phyloP scores from a whole-genome alignment of 2,113 vertebrate species.

The Platichthys stellatus region DNA sequence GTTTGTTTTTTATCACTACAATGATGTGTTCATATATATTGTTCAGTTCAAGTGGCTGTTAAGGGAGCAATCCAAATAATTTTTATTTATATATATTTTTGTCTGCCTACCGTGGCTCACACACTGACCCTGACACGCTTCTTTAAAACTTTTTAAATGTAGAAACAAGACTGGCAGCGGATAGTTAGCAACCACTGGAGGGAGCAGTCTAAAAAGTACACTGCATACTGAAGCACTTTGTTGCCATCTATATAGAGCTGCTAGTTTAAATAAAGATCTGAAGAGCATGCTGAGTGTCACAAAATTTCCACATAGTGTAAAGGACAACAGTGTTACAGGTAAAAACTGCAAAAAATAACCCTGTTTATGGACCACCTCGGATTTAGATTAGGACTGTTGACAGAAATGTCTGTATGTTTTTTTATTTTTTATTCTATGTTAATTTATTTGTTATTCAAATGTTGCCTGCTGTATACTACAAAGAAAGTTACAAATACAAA shows the following conservation, averaged over 20 bases:
- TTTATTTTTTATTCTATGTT: conserved; percentile 66
- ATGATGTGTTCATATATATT: conserved; percentile 41
- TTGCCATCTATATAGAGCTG: conserved; percentile 41
- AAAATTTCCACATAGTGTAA: conserved; percentile 45
- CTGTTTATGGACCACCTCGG: conserved; percentile 51
- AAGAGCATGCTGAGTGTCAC: conserved; percentile 59
- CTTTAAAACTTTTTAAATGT: conserved; percentile 43
- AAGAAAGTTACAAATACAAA: conserved; percentile 65
- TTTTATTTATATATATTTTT: conserved; percentile 48
- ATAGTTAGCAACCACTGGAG: conserved; percentile 37
- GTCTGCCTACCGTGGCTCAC: conserved; percentile 31
- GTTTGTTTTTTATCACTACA: conserved; percentile 50
- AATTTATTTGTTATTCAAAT: conserved; percentile 71
- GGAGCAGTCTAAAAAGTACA: conserved; percentile 32
- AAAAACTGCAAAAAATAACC: conserved; percentile 46
- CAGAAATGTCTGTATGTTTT: conserved; percentile 67
- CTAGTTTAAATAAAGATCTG: conserved; percentile 28
- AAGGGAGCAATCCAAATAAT: conserved; percentile 39
- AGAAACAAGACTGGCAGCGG: conserved; percentile 8
- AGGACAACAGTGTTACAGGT: conserved; percentile 42
- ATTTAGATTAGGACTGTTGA: conserved; percentile 61
- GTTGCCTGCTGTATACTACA: conserved; percentile 65
- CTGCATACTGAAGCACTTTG: conserved; percentile 36
- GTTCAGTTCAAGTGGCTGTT: conserved; percentile 56
- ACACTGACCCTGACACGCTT: conserved; percentile 23